Evolutionary conservation across 2,888 invertebrate genomes (phyloP).

Genomic region (Ochropleura plecta): DNA sequence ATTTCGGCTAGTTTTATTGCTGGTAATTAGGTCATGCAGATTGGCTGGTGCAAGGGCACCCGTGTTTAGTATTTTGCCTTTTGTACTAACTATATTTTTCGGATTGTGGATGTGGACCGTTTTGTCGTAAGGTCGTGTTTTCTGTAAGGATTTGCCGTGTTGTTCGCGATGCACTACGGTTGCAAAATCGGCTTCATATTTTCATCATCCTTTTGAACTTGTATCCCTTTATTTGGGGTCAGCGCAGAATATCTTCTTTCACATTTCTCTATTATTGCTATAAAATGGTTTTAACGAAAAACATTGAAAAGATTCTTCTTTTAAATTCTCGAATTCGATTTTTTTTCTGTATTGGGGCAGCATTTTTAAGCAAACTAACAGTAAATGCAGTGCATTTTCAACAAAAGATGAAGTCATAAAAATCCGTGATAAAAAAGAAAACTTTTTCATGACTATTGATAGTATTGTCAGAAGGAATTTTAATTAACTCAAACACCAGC

Average conservation of each 20-base stretch:
- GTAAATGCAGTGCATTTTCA: not conserved
- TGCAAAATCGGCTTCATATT: not conserved
- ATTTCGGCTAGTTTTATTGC: constrained; percentile 71
- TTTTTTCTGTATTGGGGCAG: not conserved
- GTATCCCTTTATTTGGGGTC: no score
- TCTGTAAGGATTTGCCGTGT: constrained; percentile 8
- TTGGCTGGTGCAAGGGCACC: constrained; percentile 53
- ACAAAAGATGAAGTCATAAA: not conserved
- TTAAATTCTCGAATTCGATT: no score
- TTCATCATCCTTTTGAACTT: no score
- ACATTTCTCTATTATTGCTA: no score
- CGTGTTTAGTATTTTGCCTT: constrained; percentile 47
- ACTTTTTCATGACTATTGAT: constrained; percentile 5
- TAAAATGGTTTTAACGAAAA: not conserved
- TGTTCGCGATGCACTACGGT: constrained; percentile 7
- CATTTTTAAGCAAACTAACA: not conserved
- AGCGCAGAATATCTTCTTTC: no score
- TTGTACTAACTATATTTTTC: constrained; percentile 32
- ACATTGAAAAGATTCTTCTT: not conserved
- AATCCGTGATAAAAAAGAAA: not conserved
- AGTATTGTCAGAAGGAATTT: not conserved
- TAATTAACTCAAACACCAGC: not conserved
- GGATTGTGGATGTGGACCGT: constrained; percentile 6
- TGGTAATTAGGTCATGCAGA: constrained; percentile 67
- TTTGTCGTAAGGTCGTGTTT: constrained; percentile 29